Percentiles rank a stretch among this genome's conserved stretches.
Conservation (phyloP, 64 coral and sea anemone genomes). For the Porites lutea region DNA sequence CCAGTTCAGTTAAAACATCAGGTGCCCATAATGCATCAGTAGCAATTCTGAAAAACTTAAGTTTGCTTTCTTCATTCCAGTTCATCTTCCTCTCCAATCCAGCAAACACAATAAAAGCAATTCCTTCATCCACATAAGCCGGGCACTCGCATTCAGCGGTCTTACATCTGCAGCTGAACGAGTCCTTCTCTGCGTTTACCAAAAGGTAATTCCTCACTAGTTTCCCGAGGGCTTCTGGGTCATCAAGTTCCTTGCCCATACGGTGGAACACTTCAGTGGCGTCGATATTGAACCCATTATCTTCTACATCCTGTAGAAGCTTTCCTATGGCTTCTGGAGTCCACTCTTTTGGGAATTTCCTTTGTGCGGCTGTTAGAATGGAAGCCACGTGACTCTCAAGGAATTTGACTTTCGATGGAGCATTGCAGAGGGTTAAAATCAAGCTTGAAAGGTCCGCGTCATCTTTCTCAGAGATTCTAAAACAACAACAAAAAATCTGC, state of each 20-base stretch:
- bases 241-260: constrained; percentile 72
- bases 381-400: constrained; percentile 76
- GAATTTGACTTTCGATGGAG: constrained; percentile 61
- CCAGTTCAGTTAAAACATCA: constrained; percentile 80
- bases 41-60: constrained; percentile 87
- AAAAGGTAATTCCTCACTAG: constrained; percentile 85
- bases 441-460: constrained; percentile 73
- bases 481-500: background rate
- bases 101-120: constrained; percentile 95
- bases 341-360: constrained; percentile 62
- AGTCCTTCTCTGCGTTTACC: constrained; percentile 83
- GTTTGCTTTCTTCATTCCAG: constrained; percentile 88
- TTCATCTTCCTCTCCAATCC: constrained; percentile 85
- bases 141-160: constrained; percentile 94
- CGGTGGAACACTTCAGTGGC: constrained; percentile 78
- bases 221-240: constrained; percentile 75
- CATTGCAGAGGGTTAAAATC: constrained; percentile 87
- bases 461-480: constrained; percentile 66
- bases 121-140: constrained; percentile 86
- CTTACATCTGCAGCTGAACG: constrained; percentile 91
- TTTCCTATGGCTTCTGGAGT: constrained; percentile 64
- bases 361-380: constrained; percentile 61
- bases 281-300: constrained; percentile 89
- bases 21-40: constrained; percentile 79
- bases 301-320: constrained; percentile 80